phyloP scores from a whole-genome alignment of 2,797 vertebrate genomes.

The Alfaro cultratus region DNA sequence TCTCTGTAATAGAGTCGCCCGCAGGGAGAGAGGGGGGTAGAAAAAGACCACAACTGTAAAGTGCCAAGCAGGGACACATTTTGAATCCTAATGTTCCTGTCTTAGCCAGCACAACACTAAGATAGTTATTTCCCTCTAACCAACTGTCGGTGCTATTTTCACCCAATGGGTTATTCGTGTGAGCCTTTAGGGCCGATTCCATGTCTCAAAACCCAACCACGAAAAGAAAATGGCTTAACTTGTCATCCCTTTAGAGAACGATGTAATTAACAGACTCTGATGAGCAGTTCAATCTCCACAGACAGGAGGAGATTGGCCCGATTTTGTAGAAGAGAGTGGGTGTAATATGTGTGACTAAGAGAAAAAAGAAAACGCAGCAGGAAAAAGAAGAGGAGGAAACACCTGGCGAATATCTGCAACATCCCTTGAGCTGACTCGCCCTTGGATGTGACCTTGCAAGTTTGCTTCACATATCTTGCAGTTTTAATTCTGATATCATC shows the following conservation, averaged over 20 bases:
- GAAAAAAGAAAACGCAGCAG: not conserved
- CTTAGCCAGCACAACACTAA: constrained; percentile 15
- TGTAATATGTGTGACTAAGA: constrained; percentile 3
- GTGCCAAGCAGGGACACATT: constrained; percentile 26
- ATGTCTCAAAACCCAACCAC: constrained; percentile 54
- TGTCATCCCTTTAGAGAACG: constrained; percentile 75
- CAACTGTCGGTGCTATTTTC: constrained; percentile 36
- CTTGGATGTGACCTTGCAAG: constrained; percentile 51
- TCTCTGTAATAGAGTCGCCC: constrained; percentile 59
- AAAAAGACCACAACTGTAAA: constrained; percentile 32
- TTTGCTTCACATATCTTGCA: constrained; percentile 27
- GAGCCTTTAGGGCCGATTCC: constrained; percentile 52
- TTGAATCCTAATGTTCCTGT: constrained; percentile 22
- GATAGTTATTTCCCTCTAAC: constrained; percentile 33
- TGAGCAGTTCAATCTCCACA: constrained; percentile 74
- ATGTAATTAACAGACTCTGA: constrained; percentile 77
- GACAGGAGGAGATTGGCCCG: constrained; percentile 72
- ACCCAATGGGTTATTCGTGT: constrained; percentile 70
- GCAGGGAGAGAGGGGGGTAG: constrained; percentile 6
- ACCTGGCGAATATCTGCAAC: constrained; percentile 42
- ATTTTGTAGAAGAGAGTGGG: constrained; percentile 46
- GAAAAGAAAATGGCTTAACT: constrained; percentile 69
- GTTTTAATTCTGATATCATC: constrained; percentile 17
- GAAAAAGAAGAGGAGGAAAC: constrained; percentile 5
- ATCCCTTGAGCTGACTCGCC: constrained; percentile 41